These are phyloP conservation scores for Thymelicus lineola DNA, from an alignment of 2,888 invertebrate genomes.

Conservation along the genomic window DNA sequence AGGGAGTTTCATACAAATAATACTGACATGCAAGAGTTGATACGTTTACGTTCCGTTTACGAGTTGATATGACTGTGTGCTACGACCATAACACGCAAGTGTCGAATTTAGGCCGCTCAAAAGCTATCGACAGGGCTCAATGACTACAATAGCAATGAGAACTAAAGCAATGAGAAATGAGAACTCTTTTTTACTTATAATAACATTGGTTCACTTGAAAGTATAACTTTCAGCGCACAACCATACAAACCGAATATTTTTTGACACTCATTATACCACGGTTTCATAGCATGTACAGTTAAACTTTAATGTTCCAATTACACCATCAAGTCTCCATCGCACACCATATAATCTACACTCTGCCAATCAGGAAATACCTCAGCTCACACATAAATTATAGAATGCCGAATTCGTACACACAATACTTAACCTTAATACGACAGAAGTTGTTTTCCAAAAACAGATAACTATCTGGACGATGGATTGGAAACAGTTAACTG, in stretches of 20 bases:
- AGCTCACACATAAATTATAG: conserved; percentile 28
- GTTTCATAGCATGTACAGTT: not conserved
- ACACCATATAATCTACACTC: conserved; percentile 19
- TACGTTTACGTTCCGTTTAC: no score
- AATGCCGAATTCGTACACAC: conserved; percentile 16
- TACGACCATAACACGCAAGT: not conserved
- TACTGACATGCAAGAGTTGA: no score
- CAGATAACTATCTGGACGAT: conserved; percentile 23
- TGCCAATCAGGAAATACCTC: conserved; percentile 27
- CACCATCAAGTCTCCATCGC: conserved; percentile 12
- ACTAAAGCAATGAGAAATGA: no score
- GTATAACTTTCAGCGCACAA: no score
- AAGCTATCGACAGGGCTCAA: not conserved
- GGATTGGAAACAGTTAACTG: conserved; percentile 15
- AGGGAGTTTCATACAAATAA: no score
- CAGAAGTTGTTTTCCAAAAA: conserved; percentile 37
- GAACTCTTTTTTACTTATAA: no score
- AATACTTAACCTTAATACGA: conserved; percentile 37
- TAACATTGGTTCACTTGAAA: no score
- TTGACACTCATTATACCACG: no score
- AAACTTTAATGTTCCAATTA: not conserved
- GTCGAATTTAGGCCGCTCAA: not conserved
- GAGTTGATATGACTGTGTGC: no score
- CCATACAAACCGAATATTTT: no score
- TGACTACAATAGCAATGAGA: not conserved